Percentiles rank a stretch among this genome's conserved stretches.
Conservation (phyloP, 2,797 vertebrate genomes). For the Danio aesculapii region DNA sequence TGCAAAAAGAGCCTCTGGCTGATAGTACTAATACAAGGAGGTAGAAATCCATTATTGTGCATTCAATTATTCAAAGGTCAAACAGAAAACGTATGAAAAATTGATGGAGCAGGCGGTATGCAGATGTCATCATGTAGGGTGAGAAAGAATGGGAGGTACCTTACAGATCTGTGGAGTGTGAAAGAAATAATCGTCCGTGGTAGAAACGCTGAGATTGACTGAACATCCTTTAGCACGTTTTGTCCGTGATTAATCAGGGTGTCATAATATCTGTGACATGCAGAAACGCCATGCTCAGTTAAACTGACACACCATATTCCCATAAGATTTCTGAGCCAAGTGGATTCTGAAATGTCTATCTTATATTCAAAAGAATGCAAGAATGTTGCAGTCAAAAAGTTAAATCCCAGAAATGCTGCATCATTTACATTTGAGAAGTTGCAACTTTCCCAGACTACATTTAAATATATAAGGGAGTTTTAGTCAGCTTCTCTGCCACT, state of each 20-base stretch:
- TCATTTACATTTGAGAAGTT: neutral
- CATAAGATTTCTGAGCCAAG: conserved; percentile 49
- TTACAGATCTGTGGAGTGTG: neutral
- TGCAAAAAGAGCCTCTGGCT: conserved; percentile 42
- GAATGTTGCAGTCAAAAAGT: neutral
- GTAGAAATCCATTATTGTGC: conserved; percentile 43
- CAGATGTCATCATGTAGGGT: conserved; percentile 45
- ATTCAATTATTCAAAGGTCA: conserved; percentile 63
- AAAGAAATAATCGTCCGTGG: conserved; percentile 2
- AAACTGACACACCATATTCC: neutral
- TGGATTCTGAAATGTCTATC: neutral
- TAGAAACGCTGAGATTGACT: neutral
- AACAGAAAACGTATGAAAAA: conserved; percentile 54
- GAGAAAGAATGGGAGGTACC: no score
- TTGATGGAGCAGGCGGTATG: conserved; percentile 35
- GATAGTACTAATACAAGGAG: conserved; percentile 16
- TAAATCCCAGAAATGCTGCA: neutral
- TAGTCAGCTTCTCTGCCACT: no score
- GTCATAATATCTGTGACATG: neutral
- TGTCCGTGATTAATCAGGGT: conserved; percentile 2
- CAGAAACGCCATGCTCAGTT: neutral
- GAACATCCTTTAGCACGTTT: neutral
- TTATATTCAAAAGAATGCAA: neutral
- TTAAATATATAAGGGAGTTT: no score
- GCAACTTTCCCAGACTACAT: neutral